Base-by-base conservation (phyloP, 2,113 vertebrate species). In the Podarcis raffonei region DNA sequence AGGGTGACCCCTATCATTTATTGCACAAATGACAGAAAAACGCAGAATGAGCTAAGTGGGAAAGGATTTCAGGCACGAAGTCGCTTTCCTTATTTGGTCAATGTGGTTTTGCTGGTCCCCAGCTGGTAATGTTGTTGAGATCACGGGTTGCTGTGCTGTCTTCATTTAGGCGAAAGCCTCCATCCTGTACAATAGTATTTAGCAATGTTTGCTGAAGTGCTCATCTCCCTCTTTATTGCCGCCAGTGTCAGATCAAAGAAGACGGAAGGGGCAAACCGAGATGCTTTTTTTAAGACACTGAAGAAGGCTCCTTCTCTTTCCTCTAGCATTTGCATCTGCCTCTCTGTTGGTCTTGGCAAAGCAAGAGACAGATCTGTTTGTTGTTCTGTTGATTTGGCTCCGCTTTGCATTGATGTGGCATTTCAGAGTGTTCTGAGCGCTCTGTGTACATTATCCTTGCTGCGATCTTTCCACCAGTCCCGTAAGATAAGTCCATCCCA, bases 51-150 rank as follows among this genome's bases (percentile, higher is more conserved):
- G 95, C 95, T 96, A 97, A 97, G 94, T 94, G 95, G 94, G 96
- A 94, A 98, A 97, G 93, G 97, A 98, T 98, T 96, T 94, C 93
- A 96, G 86, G 96, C 96, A 96, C 16, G 94, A 93, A 95, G 92
- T 89, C 88, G 93, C 93, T 97, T 96, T 86, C 98, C 98, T 98
- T 98, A 97, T 98, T 97, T 98, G 98, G 98, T 96, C 94, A 98
- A 96, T 92, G 95, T 94, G 96, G 96, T 96, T 53, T 95, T 95
- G 94, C 91, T 93, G 95, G 95, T 94, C 95, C 94, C 92, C 96
- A 97, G 97, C 94, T 96, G 97, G 97, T 97, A 95, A 96, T 96
- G 91, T 95, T 94, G 95, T 94, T 95, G 97, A 98, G 96, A 96
- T 98, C 97, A 97, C 89, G 95, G 81, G 96, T 94, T 96, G 96